Conservation (phyloP, 2,797 vertebrate genomes). For the Pogoniulus pusillus region DNA sequence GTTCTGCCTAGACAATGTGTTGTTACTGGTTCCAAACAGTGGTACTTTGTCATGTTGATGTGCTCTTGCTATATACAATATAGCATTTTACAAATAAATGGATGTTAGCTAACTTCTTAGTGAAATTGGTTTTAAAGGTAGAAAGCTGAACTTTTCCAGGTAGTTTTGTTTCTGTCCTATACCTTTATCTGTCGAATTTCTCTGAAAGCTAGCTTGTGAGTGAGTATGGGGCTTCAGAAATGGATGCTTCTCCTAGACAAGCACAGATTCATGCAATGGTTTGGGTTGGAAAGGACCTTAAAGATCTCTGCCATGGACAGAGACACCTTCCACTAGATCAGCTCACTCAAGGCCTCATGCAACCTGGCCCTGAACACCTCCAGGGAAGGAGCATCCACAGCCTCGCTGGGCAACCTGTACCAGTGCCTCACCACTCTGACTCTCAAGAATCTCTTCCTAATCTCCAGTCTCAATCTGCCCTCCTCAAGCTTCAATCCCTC, state of each 20-base stretch:
- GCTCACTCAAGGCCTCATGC: too few relatives aligned
- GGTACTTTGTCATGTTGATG: slow-evolving; percentile 19
- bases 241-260: neutral
- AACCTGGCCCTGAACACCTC: too few relatives aligned
- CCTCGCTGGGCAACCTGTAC: too few relatives aligned
- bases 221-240: neutral
- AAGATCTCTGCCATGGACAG: too few relatives aligned
- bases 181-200: neutral
- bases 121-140: neutral
- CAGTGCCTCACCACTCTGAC: too few relatives aligned
- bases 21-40: slow-evolving; percentile 6
- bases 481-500: too few relatives aligned
- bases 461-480: too few relatives aligned
- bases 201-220: neutral
- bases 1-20: slow-evolving; percentile 8
- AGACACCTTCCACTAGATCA: too few relatives aligned
- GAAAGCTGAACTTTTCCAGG: neutral
- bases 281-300: too few relatives aligned
- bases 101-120: neutral
- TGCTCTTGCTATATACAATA: slow-evolving; percentile 51
- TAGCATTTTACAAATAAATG: slow-evolving; percentile 69
- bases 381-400: too few relatives aligned
- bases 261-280: fast-evolving
- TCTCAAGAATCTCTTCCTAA: too few relatives aligned
- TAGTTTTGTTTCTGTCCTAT: neutral